Evolutionary conservation across 2,113 vertebrate genomes (phyloP).

Genomic region (Peromyscus californicus): DNA sequence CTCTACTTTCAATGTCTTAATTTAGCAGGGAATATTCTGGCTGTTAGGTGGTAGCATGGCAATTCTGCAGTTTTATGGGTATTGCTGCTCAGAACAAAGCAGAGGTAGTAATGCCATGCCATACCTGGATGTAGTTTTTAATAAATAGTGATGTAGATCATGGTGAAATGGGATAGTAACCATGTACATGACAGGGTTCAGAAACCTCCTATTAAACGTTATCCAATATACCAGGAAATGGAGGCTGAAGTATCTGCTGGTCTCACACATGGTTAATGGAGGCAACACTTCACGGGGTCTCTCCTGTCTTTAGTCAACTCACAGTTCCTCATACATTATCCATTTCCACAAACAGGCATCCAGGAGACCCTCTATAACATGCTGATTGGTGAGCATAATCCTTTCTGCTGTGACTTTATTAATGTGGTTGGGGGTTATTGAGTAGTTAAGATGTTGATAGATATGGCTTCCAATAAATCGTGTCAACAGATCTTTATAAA

Average conservation of each 20-base stretch:
- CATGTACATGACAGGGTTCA: neutral
- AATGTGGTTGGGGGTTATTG: slow-evolving; percentile 59
- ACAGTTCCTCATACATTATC: neutral
- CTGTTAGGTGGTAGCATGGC: neutral
- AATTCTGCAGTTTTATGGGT: neutral
- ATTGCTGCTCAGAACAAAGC: neutral
- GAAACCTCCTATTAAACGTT: neutral
- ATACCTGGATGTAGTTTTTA: neutral
- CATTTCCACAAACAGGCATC: neutral
- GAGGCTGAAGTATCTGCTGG: neutral
- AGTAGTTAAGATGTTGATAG: slow-evolving; percentile 81
- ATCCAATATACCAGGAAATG: neutral
- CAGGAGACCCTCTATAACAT: slow-evolving; percentile 47
- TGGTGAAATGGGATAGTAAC: neutral
- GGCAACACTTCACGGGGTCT: neutral
- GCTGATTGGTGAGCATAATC: slow-evolving; percentile 64
- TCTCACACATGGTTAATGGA: neutral
- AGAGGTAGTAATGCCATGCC: neutral
- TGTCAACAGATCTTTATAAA: slow-evolving; percentile 79
- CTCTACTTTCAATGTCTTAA: neutral
- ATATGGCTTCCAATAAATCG: slow-evolving; percentile 80
- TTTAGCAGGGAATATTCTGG: neutral
- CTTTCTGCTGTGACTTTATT: slow-evolving; percentile 83
- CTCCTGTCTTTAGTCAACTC: neutral
- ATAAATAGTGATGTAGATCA: neutral